These are phyloP conservation scores for Clinocottus analis DNA, from an alignment of 2,113 vertebrate species.

Conservation along the genomic window DNA sequence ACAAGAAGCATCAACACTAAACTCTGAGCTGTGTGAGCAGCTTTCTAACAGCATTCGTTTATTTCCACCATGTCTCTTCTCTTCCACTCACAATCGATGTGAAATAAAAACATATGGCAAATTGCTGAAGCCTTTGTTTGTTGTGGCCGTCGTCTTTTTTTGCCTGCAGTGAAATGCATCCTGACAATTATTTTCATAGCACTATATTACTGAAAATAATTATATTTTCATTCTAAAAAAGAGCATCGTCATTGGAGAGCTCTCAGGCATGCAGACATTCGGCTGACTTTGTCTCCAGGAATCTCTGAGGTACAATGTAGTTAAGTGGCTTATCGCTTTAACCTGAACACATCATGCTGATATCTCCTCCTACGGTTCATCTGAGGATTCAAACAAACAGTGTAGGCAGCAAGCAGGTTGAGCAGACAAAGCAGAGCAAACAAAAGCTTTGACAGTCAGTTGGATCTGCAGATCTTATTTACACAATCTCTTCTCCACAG, in stretches of 20 bases:
- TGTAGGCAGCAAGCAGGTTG: slow-evolving; percentile 66
- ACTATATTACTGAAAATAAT: neutral
- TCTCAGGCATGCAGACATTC: neutral
- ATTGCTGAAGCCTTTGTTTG: slow-evolving; percentile 30
- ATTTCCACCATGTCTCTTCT: slow-evolving; percentile 30
- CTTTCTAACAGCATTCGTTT: slow-evolving; percentile 32
- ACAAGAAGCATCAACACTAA: slow-evolving; percentile 13
- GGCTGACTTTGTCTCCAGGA: slow-evolving; percentile 33
- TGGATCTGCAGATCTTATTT: slow-evolving; percentile 48
- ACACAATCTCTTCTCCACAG: slow-evolving; percentile 51
- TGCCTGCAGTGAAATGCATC: slow-evolving; percentile 38
- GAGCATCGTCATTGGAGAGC: slow-evolving; percentile 5
- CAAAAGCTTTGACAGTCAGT: slow-evolving; percentile 59
- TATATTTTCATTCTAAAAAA: slow-evolving; percentile 19
- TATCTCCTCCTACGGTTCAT: slow-evolving; percentile 57
- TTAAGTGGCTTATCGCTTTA: slow-evolving; percentile 49
- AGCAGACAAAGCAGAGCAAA: slow-evolving; percentile 68
- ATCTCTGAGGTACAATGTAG: slow-evolving; percentile 27
- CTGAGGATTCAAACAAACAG: slow-evolving; percentile 61
- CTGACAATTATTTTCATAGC: slow-evolving; percentile 35
- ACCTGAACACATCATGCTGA: slow-evolving; percentile 48
- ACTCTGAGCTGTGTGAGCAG: slow-evolving; percentile 22
- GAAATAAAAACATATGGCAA: slow-evolving; percentile 47
- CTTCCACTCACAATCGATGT: slow-evolving; percentile 9
- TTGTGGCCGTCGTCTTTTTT: slow-evolving; percentile 1